Evolutionary conservation across 2,888 invertebrate species (phyloP).

Genomic region (Zeuzera pyrina): DNA sequence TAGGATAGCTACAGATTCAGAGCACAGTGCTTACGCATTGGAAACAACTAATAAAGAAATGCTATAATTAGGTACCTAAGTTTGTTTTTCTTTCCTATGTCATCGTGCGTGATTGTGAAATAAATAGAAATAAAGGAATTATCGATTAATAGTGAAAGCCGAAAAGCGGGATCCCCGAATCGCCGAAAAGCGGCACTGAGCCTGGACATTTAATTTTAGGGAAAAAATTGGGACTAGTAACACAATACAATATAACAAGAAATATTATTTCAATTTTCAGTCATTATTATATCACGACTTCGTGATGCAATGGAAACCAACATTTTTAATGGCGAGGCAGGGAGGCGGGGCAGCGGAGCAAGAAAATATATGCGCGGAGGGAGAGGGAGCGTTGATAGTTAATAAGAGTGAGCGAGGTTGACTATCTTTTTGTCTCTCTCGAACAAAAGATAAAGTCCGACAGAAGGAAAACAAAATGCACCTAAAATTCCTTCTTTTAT

Average conservation of each 20-base stretch:
- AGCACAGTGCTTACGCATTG: too few species aligned
- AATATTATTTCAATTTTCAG: conserved; percentile 5
- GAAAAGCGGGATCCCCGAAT: too few species aligned
- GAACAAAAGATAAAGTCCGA: conserved; percentile 14
- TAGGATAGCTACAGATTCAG: too few species aligned
- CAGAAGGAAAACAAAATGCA: conserved; percentile 59
- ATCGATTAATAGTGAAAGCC: too few species aligned
- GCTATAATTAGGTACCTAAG: too few species aligned
- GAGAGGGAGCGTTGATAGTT: conserved; percentile 18
- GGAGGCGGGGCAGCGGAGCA: conserved; percentile 57
- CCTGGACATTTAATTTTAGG: too few species aligned
- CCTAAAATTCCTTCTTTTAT: conserved; percentile 45
- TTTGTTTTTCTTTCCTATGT: too few species aligned
- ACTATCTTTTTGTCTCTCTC: conserved; percentile 7
- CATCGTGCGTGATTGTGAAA: too few species aligned
- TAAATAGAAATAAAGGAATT: too few species aligned
- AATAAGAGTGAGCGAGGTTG: conserved; percentile 26
- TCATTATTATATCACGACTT: conserved; percentile 1
- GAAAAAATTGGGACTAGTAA: background rate
- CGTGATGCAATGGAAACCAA: conserved; percentile 43
- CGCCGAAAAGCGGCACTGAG: too few species aligned
- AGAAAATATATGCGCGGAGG: conserved; percentile 42
- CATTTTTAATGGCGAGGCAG: conserved; percentile 40
- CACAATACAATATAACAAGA: background rate
- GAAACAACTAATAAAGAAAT: too few species aligned